Base-by-base conservation (phyloP, 2,797 vertebrate species). In the Manis javanica region DNA sequence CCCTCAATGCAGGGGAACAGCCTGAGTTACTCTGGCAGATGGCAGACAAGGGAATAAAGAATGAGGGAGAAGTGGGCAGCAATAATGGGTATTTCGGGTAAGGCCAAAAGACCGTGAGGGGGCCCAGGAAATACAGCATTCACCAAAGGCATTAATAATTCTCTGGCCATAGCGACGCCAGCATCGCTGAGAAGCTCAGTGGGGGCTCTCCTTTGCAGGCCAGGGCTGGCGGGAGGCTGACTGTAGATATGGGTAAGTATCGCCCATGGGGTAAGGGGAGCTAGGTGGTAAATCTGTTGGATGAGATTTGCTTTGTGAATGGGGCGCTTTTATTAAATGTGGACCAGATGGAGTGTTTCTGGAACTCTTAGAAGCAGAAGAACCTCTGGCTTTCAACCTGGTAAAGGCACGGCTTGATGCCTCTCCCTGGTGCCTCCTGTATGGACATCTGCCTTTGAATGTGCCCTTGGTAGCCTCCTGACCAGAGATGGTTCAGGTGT, bases 401-500 rank as follows among this genome's bases (percentile, higher is more conserved):
- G 23, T 19, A 51, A 26, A 3, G 11, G 14, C 6, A 5, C 8
- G 69, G 49, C 26, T 79, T 51, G 78, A 37, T 74, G 39, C 34
- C 24, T 63, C 31, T 31, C 37, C 31, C 21, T 2, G 5, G 11
- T 83, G 49, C 3, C 39, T 87, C 42, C 34, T n/a, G 7, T 39
- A 16, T 34, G 46, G 31, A 63, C 23, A 61, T 39, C 21, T 29
- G 49, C 21, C 37, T 82, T 86, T 78, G 55, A 63, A 37, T 49
- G 18, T 46, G 57, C 37, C 37, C n/a, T 8, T 64, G 9, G 37
- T 29, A 83, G 24, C 11, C 3, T 75, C 34, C 82, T 59, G 24
- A 61, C 31, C 34, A 78, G 88, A 84, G 88, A 53, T 29, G n/a
- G 8, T 51, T 94, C 42, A 74, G 46, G 75, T 61, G 12, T 42